A percentile compares a stretch with the other conserved stretches of the same genome.
Conservation (phyloP, 2,888 invertebrate genomes). For the Coelogynopora nodosa region DNA sequence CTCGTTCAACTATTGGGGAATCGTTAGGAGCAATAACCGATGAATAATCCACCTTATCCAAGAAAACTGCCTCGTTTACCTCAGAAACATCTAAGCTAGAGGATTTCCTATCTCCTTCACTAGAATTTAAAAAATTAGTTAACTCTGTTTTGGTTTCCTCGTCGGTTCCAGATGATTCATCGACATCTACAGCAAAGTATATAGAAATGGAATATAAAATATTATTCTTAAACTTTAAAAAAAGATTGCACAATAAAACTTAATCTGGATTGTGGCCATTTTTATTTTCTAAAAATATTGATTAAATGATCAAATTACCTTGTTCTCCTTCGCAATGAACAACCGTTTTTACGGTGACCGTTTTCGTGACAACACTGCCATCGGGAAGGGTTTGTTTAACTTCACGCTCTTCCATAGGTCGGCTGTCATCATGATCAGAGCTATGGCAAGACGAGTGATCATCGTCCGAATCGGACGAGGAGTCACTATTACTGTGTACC, state of each 20-base stretch:
- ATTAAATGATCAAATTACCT: background rate
- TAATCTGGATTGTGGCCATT: no score
- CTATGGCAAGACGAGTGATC: background rate
- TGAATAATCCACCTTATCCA: no score
- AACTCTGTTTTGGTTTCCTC: no score
- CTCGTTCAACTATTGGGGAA: no score
- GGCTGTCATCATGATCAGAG: background rate
- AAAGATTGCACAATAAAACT: no score
- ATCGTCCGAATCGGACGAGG: background rate
- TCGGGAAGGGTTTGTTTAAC: background rate
- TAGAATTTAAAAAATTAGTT: no score
- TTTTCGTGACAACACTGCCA: constrained; percentile 6
- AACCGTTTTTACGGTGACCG: background rate
- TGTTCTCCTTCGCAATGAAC: background rate
- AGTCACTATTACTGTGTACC: background rate
- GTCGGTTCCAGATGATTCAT: background rate
- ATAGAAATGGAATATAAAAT: background rate
- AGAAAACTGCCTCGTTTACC: background rate
- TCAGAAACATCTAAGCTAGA: background rate
- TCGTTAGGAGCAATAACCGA: no score
- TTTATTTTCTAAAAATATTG: no score
- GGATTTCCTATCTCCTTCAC: background rate
- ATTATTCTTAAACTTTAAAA: no score
- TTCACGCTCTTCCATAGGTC: background rate
- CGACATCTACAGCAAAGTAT: background rate